These are phyloP conservation scores for Cybosia mesomella DNA, from an alignment of 2,888 invertebrate genomes.

Conservation along the genomic window DNA sequence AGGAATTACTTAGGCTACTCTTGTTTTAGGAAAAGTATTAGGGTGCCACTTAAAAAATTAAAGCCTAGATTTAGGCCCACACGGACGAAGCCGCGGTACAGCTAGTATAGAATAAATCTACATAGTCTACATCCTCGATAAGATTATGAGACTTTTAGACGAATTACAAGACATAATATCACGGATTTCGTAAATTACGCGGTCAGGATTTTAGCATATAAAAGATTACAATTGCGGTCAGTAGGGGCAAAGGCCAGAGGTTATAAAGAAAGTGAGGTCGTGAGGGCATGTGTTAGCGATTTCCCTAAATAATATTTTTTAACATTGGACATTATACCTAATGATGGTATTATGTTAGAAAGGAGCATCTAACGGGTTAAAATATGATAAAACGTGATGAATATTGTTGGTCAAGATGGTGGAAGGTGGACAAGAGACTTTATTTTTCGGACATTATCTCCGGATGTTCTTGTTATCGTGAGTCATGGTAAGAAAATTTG, in stretches of 20 bases:
- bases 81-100: no score
- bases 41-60: no score
- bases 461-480: no score
- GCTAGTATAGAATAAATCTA: not conserved
- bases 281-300: not conserved
- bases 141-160: not conserved
- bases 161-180: not conserved
- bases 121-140: not conserved
- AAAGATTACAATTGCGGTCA: slow-evolving; percentile 16
- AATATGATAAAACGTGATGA: not conserved
- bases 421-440: not conserved
- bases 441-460: no score
- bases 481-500: no score
- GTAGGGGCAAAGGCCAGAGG: slow-evolving; percentile 9
- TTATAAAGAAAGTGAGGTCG: slow-evolving; percentile 10
- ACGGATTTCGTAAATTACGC: not conserved
- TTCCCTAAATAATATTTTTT: slow-evolving; percentile 24
- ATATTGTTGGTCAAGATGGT: not conserved
- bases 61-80: no score
- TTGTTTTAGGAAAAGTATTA: not conserved
- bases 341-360: slow-evolving; percentile 7
- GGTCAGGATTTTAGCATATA: slow-evolving; percentile 29
- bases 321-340: slow-evolving; percentile 19
- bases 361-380: slow-evolving; percentile 5
- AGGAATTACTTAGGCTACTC: no score